Base-by-base conservation (phyloP, 2,888 invertebrate species). In the Agrochola macilenta region DNA sequence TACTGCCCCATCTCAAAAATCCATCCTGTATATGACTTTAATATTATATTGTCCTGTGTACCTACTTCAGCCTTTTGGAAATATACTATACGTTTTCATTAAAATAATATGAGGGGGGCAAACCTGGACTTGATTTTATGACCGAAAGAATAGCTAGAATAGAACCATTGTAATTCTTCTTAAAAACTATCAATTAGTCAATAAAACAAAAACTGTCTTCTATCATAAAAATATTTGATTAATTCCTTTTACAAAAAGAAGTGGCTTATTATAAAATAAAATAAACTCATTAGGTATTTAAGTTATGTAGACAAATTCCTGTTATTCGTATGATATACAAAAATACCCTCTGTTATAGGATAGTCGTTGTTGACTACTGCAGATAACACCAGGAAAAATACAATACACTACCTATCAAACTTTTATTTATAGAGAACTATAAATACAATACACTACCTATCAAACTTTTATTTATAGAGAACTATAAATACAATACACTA, bases 341-440 rank as follows among this genome's bases (percentile, higher is more conserved):
- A 54, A 75, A 64, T 26, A 17, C 1, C 30, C 26, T 54, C 12
- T 52, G 26, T 46, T 20, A 20, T 46, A 61, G n/a, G 7, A 17
- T n/a, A 64, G 7, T n/a, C n/a, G 8, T 70, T 58, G 39, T 49
- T 78, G 49, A 69, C 17, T 69, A 49, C n/a, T 5, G 30, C 20
- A 46, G 26, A 66, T 57, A 61, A 57, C 8, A 39, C n/a, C 26
- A 11, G 54, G 46, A 49, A 72, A 82, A 71, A 68, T 30, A 68
- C 39, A 17, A 17, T 43, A 60, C 8, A 30, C 9, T 30, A 12
- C 11, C 11, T 57, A 46, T 14, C 14, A 17, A 39, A 52, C 9
- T 60, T 64, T 57, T 52, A 77, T 81, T 49, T 54, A 64, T 35
- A 64, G 26, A 63, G 14, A 68, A 76, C 46, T n/a, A n/a, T n/a